Base-by-base conservation (phyloP, 2,113 vertebrate genomes). In the Nycticryphes semicollaris region DNA sequence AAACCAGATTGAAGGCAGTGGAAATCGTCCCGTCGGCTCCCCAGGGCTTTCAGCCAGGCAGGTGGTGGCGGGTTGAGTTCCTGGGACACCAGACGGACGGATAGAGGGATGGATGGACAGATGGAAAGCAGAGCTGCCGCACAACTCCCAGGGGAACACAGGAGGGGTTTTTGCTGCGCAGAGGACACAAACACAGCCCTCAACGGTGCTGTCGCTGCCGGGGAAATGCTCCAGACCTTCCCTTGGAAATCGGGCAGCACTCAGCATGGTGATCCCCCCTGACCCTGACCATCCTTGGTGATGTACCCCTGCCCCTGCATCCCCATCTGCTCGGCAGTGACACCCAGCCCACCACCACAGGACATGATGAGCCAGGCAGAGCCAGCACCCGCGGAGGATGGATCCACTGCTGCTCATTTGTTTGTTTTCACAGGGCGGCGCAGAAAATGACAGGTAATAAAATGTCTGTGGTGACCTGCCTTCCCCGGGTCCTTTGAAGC, bases 131-230 rank as follows among this genome's bases (percentile, higher is more conserved):
- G 87, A 67, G 92, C 59, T 27, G 76, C 78, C 6, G 4, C 1
- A 2, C 7, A 25, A 10, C 73, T 64, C 39, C 77, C 3, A 1
- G 6, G 64, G 1, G 6, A 84, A 56, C 0, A 14, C 37, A 11
- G 41, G 7, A 30, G 50, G 0, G 17, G n/a, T 6, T 83, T 54
- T 25, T 33, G 27, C 64, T 41, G 14, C 2, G 3, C 23, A 25
- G 39, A 33, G 39, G 48, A 54, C 31, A 4, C 0, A 4, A 28
- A 10, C 2, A 3, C 13, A 23, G 59, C 50, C 33, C 20, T 28
- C 11, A 30, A 9, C 0, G 2, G 18, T 0, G 1, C 25, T 56
- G 78, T n/a, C 2, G 14, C n/a, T 1, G 27, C 59, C 1, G 1
- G 53, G 25, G 48, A 51, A 69, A 37, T 14, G 3, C 25, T 31